phyloP scores from a whole-genome alignment of 2,113 vertebrate genomes.

The Toxotes chatareus region DNA sequence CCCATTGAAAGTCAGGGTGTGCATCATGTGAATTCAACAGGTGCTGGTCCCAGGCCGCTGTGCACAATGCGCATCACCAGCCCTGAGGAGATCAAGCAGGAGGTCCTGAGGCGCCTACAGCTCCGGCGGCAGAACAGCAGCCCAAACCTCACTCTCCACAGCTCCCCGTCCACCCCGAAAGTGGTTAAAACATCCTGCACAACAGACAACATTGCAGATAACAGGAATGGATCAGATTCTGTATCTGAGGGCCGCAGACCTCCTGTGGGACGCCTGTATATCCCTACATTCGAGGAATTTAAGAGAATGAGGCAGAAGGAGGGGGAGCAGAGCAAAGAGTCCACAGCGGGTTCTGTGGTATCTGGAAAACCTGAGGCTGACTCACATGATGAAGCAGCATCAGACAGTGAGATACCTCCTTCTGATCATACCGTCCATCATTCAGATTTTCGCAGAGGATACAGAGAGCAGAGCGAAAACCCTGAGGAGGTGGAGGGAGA shows the following conservation, averaged over 20 bases:
- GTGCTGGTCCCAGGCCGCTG: constrained; percentile 55
- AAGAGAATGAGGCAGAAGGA: constrained; percentile 89
- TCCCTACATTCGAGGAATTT: constrained; percentile 92
- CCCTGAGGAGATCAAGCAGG: constrained; percentile 89
- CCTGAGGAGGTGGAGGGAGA: constrained; percentile 1
- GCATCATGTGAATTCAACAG: constrained; percentile 33
- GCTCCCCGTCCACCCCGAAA: constrained; percentile 60
- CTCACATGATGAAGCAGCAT: constrained; percentile 1
- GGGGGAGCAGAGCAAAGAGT: constrained; percentile 22
- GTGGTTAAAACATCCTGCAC: constrained; percentile 80
- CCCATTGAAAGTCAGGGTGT: constrained; percentile 52
- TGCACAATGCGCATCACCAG: constrained; percentile 76
- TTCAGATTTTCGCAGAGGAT: not conserved
- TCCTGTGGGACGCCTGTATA: constrained; percentile 83
- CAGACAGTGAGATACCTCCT: not conserved
- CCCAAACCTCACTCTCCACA: constrained; percentile 82
- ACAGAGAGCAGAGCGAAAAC: not conserved
- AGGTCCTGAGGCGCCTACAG: constrained; percentile 86
- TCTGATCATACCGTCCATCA: not conserved
- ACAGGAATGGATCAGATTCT: constrained; percentile 44
- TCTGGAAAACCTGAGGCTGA: constrained; percentile 19
- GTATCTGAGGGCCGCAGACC: constrained; percentile 66
- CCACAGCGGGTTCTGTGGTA: constrained; percentile 30
- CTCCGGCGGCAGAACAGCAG: constrained; percentile 89
- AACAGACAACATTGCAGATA: constrained; percentile 73